phyloP scores from a whole-genome alignment of 2,888 invertebrate species.

The Eugnorisma glareosa region DNA sequence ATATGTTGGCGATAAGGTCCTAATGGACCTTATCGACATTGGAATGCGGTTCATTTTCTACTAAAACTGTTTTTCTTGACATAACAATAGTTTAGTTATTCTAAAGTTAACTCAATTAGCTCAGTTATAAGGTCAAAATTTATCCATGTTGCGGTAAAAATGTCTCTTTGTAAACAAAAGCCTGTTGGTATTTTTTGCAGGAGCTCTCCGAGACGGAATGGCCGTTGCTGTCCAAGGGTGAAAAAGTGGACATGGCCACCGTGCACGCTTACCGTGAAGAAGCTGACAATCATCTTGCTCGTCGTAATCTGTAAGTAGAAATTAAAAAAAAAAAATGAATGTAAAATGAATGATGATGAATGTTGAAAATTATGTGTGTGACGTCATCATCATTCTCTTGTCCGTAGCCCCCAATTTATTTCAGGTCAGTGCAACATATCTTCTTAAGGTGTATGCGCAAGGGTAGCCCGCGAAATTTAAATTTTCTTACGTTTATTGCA shows the following conservation, averaged over 20 bases:
- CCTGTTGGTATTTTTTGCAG: slow-evolving; percentile 63
- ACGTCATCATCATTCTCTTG: background rate
- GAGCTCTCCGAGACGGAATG: slow-evolving; percentile 77
- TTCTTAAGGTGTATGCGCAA: too few relatives aligned
- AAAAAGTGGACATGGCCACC: slow-evolving; percentile 72
- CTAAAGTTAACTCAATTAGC: background rate
- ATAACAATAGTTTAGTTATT: background rate
- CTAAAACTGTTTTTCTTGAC: background rate
- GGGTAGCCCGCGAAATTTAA: too few relatives aligned
- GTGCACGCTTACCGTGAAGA: slow-evolving; percentile 76
- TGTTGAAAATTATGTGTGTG: background rate
- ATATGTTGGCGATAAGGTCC: background rate
- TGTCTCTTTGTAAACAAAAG: background rate
- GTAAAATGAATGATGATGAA: too few relatives aligned
- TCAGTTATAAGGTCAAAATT: background rate
- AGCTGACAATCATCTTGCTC: slow-evolving; percentile 74
- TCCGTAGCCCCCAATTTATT: background rate
- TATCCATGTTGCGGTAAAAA: background rate
- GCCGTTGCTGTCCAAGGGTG: slow-evolving; percentile 74
- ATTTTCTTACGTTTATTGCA: too few relatives aligned
- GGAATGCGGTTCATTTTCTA: slow-evolving; percentile 5
- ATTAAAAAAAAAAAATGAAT: too few relatives aligned
- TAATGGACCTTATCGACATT: background rate
- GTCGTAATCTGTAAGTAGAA: slow-evolving; percentile 78
- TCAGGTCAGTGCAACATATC: background rate